Conservation (phyloP, 1,140 invertebrate genomes). For the Cydia strobilella region DNA sequence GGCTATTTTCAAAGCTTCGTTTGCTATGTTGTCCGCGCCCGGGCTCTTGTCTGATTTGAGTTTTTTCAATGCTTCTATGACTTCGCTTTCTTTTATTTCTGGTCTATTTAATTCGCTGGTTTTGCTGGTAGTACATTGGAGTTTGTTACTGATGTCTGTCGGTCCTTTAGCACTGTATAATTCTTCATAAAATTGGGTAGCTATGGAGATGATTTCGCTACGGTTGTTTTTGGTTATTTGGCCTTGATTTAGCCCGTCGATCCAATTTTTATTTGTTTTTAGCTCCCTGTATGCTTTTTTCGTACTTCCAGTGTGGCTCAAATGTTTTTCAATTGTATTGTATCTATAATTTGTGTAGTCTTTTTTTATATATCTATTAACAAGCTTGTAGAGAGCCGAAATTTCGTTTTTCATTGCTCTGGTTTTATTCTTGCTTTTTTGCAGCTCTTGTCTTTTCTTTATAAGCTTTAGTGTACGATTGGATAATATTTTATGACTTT, state of each 20-base stretch:
- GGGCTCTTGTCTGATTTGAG: too few relatives aligned
- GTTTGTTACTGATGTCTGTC: too few relatives aligned
- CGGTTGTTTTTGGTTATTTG: conserved; percentile 35
- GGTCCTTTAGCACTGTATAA: too few relatives aligned
- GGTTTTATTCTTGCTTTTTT: conserved; percentile 34
- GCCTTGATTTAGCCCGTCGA: conserved; percentile 33
- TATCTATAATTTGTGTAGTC: conserved; percentile 36
- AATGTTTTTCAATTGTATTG: conserved; percentile 39
- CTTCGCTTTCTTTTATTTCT: too few relatives aligned
- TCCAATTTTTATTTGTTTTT: conserved; percentile 37
- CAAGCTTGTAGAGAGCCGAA: conserved; percentile 37
- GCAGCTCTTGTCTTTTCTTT: too few relatives aligned
- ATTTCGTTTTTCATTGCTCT: conserved; percentile 38
- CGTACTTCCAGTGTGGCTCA: conserved; percentile 36
- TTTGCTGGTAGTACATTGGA: too few relatives aligned
- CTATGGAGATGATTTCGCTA: conserved; percentile 26
- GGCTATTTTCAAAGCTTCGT: too few relatives aligned
- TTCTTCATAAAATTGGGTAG: conserved; percentile 20
- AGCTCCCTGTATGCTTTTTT: conserved; percentile 39
- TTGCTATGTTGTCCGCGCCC: too few relatives aligned
- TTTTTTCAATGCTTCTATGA: too few relatives aligned
- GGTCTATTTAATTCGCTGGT: too few relatives aligned
- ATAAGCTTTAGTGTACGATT: too few relatives aligned
- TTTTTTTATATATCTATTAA: conserved; percentile 38
- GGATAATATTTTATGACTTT: too few relatives aligned